Evolutionary conservation across 2,888 invertebrate genomes (phyloP), one percentile per base, ranked within the genome.

Genomic region (Ctenicera cuprea): DNA sequence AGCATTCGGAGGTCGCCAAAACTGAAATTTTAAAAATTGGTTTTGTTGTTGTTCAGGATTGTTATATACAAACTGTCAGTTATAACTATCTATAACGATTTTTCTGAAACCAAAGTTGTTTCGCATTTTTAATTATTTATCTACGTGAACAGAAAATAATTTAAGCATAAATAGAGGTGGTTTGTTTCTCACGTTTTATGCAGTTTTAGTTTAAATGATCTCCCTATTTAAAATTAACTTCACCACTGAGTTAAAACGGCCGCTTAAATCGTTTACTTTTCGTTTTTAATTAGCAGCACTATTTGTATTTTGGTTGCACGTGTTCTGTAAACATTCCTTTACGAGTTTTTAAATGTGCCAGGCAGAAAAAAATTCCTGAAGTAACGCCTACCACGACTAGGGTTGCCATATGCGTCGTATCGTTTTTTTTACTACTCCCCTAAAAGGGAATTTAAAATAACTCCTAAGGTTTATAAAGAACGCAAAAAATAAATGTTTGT

Each of bases 241-340:
- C 30, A 14, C 26, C 16, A 16, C 33, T 57, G 30, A 41, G 41
- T 30, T 14, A 66, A 66, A 66, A 22, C 66, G 20, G 64, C 9
- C 26, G 26, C 45, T 63, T 14, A n/a, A 14, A 22, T 43, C 22
- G 43, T 62, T 64, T 48, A 33, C 14, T 66, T 66, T 66, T 64
- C 5, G 50, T 30, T 66, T 66, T 57, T 66, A 66, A 66, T 66
- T 54, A 66, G 66, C 4, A 66, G 41, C 66, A 43, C 66, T 26
- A 54, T 64, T 33, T 64, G 37, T 41, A 30, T 43, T 57, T 57
- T 43, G 20, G 26, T 7, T 14, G 43, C 66, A 57, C 66, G 66
- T 66, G 54, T 18, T 54, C 38, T 11, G 30, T 48, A 50, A 38
- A 52, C 20, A 52, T 37, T 65, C 50, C 30, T 52, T 38, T 20